Evolutionary conservation across 2,113 vertebrate genomes (phyloP).

Genomic region (Saguinus midas): DNA sequence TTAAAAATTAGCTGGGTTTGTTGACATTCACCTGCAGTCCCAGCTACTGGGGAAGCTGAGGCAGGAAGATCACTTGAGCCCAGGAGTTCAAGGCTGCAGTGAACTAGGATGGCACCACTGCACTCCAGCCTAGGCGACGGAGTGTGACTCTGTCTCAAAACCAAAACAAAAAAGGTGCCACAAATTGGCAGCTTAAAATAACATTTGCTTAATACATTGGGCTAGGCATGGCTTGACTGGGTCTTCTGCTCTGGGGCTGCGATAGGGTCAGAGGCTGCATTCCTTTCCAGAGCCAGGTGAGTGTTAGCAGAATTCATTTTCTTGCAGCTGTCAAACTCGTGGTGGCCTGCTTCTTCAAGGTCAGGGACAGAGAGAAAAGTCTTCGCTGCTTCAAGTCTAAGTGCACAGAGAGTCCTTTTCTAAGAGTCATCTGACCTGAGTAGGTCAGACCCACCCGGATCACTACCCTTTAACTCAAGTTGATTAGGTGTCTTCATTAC

Average conservation of each 20-base stretch:
- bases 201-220: too few species aligned
- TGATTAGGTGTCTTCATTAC: not conserved
- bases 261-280: not conserved
- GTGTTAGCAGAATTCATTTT: not conserved
- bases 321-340: not conserved
- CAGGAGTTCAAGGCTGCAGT: too few species aligned
- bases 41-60: too few species aligned
- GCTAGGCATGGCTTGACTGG: not conserved
- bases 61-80: too few species aligned
- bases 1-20: too few species aligned
- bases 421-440: not conserved
- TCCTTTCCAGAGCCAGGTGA: not conserved
- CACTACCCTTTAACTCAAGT: not conserved
- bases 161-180: too few species aligned
- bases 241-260: not conserved
- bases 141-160: too few species aligned
- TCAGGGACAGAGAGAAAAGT: not conserved
- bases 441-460: not conserved
- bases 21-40: too few species aligned
- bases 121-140: too few species aligned
- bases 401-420: not conserved
- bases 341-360: not conserved
- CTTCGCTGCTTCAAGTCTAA: not conserved
- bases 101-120: too few species aligned
- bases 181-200: not conserved